Evolutionary conservation across 2,113 vertebrate species (phyloP), one percentile per base, ranked within the genome.

Genomic region (Amblyopsis rosae): DNA sequence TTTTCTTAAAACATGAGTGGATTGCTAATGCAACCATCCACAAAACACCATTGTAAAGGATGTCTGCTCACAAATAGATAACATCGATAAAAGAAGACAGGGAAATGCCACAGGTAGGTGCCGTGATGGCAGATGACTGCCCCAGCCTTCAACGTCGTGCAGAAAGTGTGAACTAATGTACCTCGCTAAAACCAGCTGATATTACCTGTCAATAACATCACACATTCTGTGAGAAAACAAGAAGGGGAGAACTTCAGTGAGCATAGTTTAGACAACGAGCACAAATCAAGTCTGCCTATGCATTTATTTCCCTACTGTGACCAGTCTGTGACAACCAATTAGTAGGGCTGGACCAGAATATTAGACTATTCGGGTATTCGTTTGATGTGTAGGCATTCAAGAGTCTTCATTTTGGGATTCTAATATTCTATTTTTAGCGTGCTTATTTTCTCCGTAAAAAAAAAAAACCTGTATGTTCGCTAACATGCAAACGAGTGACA

Each of bases 31-130:
- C 53, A 65, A 60, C 56, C 62, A 59, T 46, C 59, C 16, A 17
- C 49, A 1, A 1, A 41, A 64, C 73, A 68, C 47, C 51, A 55
- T 68, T 54, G 59, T 66, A 75, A 83, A 84, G 81, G 75, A 82
- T 73, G 77, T 66, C 67, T 51, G 6, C 48, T 70, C 70, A 68
- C 82, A 76, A 72, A 56, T 41, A 51, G 51, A 82, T 59, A n/a
- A 56, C 81, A 74, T 74, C 71, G 73, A 75, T 82, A n/a, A 60
- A 60, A 60, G 41, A 61, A 7, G 15, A 69, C 79, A 78, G 59
- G 59, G 46, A 83, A 85, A 83, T 74, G 76, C 67, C 81, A 75
- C 35, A 26, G 35, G 75, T n/a, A 55, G 11, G 62, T 73, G 61
- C 53, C 69, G 66, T 51, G 32, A 41, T 69, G 75, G 71, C 55